Base-by-base conservation (phyloP, 2,113 vertebrate genomes). In the Baryphthengus martii region DNA sequence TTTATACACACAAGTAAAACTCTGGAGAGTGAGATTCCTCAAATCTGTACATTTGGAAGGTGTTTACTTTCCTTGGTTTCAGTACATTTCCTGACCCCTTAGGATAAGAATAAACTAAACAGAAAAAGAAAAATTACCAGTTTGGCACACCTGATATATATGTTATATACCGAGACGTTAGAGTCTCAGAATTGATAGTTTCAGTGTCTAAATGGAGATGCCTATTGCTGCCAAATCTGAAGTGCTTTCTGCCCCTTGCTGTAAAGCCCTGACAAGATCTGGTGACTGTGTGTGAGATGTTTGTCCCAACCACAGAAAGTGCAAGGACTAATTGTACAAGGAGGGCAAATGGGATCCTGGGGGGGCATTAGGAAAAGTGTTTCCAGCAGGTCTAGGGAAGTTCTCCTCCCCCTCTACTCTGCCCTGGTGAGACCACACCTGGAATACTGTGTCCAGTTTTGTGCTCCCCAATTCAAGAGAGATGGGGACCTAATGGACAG, bases 231-330 rank as follows among this genome's bases (percentile, higher is more conserved):
- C 7, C n/a, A 39, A 24, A 17, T 44, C 7, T 47, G 29, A 86
- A 47, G 24, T 53, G 49, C 19, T 85, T 82, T 92, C 33, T 85
- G 12, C 28, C 33, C 16, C 17, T 74, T 66, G 11, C 35, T 67
- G 7, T 45, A 31, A 55, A 85, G 33, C 23, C 42, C 42, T 67
- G 29, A 17, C 11, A 55, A 66, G 29, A 42, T 15, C 29, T 75
- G 29, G 11, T 71, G 37, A n/a, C 11, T 0, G 0, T n/a, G 25
- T 29, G 11, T 47, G 8, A 33, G 8, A 24, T 33, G 58, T 59
- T 86, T 83, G 29, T 73, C 44, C 40, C 21, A 79, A 47, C 10
- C 20, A 20, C 44, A 59, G 26, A 52, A 89, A 55, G 13, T 25
- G 26, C 6, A 40, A 35, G 39, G 52, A 21, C 33, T n/a, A n/a